Base-by-base conservation (phyloP, 2,113 vertebrate genomes). In the Thamnaconus septentrionalis region DNA sequence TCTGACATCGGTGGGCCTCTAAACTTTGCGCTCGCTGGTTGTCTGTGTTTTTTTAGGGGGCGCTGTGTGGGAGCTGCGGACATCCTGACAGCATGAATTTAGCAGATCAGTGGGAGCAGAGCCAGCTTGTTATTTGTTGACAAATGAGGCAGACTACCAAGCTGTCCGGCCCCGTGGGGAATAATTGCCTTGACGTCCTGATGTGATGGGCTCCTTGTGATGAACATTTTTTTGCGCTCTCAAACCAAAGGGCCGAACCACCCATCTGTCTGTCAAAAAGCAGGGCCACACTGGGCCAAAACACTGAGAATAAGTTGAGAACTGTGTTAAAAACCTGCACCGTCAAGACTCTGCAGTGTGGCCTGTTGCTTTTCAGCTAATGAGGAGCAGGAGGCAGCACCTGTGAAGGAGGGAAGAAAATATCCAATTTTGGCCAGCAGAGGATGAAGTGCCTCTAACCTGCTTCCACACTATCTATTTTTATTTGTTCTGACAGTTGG, bases 321-420 rank as follows among this genome's bases (percentile, higher is more conserved):
- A 8, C 5, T 51, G 56, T 7, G 50, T 54, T 12, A 61, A 68
- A 61, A 59, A 46, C 53, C 6, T 7, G 52, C 53, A 41, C n/a
- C 40, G 51, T 71, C 70, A 56, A 58, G 64, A 52, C 57, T 57
- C 41, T 61, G 59, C 58, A 56, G 10, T 52, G 44, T 66, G 77
- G 73, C 68, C 75, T 76, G 73, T 66, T 75, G 39, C 48, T n/a
- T 55, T 50, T 4, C 7, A 59, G 59, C 68, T 73, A 71, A 64
- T 71, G 54, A 75, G 53, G 56, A 64, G 44, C 31, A 58, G n/a
- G 31, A 71, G 56, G 66, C 56, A 61, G 60, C 46, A 6, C 5
- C 10, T 4, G 2, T 9, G 3, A 48, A 40, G 41, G 31, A 3
- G 6, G 5, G 47, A 31, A 31, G 18, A 31, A 31, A 31, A 31